These are phyloP conservation scores for Diplodus puntazzo DNA, from an alignment of 2,797 vertebrate species.

Conservation along the genomic window DNA sequence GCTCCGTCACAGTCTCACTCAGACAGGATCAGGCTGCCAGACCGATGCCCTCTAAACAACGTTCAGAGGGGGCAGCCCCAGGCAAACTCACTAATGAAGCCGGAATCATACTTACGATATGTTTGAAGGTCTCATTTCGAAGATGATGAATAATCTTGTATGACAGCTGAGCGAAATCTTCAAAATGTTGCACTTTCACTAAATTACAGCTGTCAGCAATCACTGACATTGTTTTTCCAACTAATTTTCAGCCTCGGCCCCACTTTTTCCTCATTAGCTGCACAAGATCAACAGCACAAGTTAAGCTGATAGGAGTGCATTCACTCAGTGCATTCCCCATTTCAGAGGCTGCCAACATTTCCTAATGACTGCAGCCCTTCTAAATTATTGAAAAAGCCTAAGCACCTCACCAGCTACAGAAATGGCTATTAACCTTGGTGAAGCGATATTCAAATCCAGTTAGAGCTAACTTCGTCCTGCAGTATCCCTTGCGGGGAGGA, in stretches of 20 bases:
- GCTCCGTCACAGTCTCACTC: conserved; percentile 5
- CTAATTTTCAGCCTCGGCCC: conserved; percentile 51
- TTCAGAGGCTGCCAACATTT: conserved; percentile 76
- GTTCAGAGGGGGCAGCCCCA: not conserved
- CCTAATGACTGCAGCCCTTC: conserved; percentile 80
- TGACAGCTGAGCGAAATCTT: conserved; percentile 44
- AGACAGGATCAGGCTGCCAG: not conserved
- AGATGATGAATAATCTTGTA: conserved; percentile 46
- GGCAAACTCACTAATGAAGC: conserved; percentile 35
- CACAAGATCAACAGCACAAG: conserved; percentile 55
- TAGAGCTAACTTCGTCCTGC: conserved; percentile 82
- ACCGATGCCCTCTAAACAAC: not conserved
- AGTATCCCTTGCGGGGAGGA: conserved; percentile 84
- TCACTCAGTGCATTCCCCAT: conserved; percentile 68
- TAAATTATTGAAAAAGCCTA: conserved; percentile 87
- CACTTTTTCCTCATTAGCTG: conserved; percentile 60
- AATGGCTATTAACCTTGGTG: conserved; percentile 88
- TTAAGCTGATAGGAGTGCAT: conserved; percentile 56
- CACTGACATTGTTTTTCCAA: conserved; percentile 57
- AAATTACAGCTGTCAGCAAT: conserved; percentile 54
- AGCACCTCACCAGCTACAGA: conserved; percentile 84
- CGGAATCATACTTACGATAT: conserved; percentile 21
- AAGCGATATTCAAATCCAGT: conserved; percentile 86
- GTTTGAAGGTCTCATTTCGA: conserved; percentile 54
- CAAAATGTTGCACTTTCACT: conserved; percentile 42